Base-by-base conservation (phyloP, 2,113 vertebrate species). In the Rhabdomys dilectus region DNA sequence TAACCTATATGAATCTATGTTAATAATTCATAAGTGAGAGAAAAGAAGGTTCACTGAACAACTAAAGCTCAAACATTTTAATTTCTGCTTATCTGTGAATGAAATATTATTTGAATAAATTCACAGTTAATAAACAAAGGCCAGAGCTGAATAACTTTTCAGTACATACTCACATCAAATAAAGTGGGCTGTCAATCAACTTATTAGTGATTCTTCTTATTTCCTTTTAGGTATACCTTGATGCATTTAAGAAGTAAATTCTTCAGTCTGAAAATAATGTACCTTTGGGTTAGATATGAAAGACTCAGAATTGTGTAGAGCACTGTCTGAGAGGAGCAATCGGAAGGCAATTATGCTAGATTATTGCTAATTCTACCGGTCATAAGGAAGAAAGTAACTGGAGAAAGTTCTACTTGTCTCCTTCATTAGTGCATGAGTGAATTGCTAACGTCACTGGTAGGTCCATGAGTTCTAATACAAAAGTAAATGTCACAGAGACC, bases 21-120 rank as follows among this genome's bases (percentile, higher is more conserved):
- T 68, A 62, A 72, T 39, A 89, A 85, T 66, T 93, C 82, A 85
- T 39, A 91, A 75, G 48, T 64, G 17, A 91, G 53, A 12, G 48
- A 75, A 51, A 89, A 1, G 36, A 94, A 77, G 78, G 93, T 88
- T 92, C 86, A 60, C 48, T 89, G 60, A 88, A 22, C 6, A 90
- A 60, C 4, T 95, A 76, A 89, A 81, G 34, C 64, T n/a, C 22
- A 87, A 76, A 53, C 4, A 51, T 62, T 91, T 82, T 60, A 60
- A 39, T 92, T 88, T 91, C 51, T 10, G 77, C 42, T 94, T 93
- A 15, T 31, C 16, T 81, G 15, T 48, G 31, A 95, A 92, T 77
- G 77, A 29, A 68, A 62, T 72, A 70, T 51, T 62, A 29, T 76
- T 53, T 56, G 6, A 10, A 21, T n/a, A n/a, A 62, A 31, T 15